Conservation (phyloP, 2,888 invertebrate genomes). For the Neria commutata region DNA sequence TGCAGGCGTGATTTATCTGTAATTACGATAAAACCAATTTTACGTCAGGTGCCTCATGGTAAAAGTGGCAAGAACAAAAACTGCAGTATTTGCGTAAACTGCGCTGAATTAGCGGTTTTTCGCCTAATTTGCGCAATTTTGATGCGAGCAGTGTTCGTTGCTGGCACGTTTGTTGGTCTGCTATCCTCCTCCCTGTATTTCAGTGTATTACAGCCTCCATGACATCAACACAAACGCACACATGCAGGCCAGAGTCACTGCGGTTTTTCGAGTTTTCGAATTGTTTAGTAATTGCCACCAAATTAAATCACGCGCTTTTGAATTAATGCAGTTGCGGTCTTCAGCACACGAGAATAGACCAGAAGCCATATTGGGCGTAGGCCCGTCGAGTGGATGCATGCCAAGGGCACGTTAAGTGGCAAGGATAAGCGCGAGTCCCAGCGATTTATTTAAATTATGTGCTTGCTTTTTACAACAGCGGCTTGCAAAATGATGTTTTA, state of each 20-base stretch:
- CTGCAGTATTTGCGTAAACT: not conserved
- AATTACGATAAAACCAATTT: not conserved
- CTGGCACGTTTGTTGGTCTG: no score
- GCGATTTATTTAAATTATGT: no score
- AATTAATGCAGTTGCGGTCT: no score
- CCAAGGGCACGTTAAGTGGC: constrained; percentile 33
- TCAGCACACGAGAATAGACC: no score
- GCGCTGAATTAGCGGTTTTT: not conserved
- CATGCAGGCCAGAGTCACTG: not conserved
- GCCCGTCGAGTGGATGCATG: no score
- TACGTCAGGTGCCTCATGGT: not conserved
- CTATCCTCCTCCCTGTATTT: no score
- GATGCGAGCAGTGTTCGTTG: constrained; percentile 36
- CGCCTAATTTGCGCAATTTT: not conserved
- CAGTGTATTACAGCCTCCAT: constrained; percentile 26
- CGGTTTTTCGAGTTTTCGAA: not conserved
- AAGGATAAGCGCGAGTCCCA: constrained; percentile 27
- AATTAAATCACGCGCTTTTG: no score
- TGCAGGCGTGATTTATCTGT: constrained; percentile 20
- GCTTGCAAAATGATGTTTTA: no score
- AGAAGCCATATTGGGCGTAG: no score
- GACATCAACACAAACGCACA: constrained; percentile 9
- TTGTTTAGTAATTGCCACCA: constrained; percentile 15
- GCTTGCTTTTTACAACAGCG: no score
- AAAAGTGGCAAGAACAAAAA: not conserved